Conservation (phyloP, 2,113 vertebrate genomes). For the Agelaius phoeniceus region DNA sequence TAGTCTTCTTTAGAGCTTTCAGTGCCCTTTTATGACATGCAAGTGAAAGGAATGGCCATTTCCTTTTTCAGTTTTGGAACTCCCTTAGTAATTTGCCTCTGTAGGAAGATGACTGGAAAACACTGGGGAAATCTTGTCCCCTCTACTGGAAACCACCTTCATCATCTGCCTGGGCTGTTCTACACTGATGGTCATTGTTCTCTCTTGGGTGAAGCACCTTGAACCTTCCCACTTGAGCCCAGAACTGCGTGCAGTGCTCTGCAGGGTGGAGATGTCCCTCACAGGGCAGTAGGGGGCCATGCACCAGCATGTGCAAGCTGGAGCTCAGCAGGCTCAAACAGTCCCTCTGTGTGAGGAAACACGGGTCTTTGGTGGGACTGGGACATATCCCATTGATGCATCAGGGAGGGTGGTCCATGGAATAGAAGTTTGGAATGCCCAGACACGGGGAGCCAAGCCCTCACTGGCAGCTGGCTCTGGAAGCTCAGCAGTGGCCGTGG, state of each 20-base stretch:
- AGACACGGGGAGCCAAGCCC: not conserved
- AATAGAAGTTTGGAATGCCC: not conserved
- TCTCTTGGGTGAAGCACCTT: not conserved
- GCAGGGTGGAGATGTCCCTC: not conserved
- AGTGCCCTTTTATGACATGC: not conserved
- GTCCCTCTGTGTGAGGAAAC: not conserved
- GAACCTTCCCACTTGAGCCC: not conserved
- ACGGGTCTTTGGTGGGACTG: not conserved
- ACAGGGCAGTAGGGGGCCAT: rapidly evolving
- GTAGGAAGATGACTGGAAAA: not conserved
- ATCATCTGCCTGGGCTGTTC: not conserved
- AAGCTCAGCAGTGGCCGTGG: rapidly evolving
- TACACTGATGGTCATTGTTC: not conserved
- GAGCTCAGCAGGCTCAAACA: not conserved
- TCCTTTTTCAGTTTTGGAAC: not conserved
- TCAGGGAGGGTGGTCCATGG: not conserved
- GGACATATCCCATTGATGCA: not conserved
- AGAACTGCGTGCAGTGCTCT: rapidly evolving
- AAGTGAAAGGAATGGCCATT: not conserved
- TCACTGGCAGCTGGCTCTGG: not conserved
- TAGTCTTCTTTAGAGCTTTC: not conserved
- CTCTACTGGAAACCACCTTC: not conserved
- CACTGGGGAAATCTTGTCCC: not conserved
- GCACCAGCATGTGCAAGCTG: not conserved
- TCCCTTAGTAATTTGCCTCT: not conserved